Base-by-base conservation (phyloP, 2,797 vertebrate species). In the Mormyrops boulengeri region DNA sequence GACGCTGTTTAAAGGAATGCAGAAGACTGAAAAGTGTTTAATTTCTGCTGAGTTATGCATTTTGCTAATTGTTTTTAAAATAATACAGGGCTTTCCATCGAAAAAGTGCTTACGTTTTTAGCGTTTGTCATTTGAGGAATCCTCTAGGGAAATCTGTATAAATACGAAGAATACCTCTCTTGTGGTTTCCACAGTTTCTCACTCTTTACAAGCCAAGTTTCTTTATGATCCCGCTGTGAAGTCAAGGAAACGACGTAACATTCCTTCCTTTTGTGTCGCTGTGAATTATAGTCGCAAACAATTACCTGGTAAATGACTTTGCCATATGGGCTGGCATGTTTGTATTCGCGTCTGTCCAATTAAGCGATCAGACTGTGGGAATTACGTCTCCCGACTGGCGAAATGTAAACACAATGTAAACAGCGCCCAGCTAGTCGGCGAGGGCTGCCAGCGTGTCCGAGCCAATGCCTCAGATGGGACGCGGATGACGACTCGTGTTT, bases 161-260 rank as follows among this genome's bases (percentile, higher is more conserved):
- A 97, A 97, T 96, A 96, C 95, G 95, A 96, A 92, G 96, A 95
- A 97, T 96, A 96, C 94, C 96, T 96, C 96, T 96, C 95, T 95
- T 94, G 96, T 95, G 95, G 95, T 94, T 95, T 96, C 96, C 94
- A 94, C 92, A 93, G 95, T 96, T 94, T 95, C 94, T 95, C 97
- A 96, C 95, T 94, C 95, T 97, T 94, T 95, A 95, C 94, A 96
- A 94, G 95, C 93, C 94, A 95, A 97, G 97, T 95, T 95, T 95
- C 95, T 96, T 96, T 96, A 97, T 97, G 97, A 97, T 97, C 97
- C 94, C 94, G 94, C 96, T 96, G 94, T 97, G 97, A 98, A 96
- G 96, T 96, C 97, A 97, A 96, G 96, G 96, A 97, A 98, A 97
- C 98, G 94, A 95, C 96, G 96, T 97, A 96, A 97, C 96, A 97